Evolutionary conservation across 2,888 invertebrate genomes (phyloP).

Genomic region (Caenorhabditis sp.): DNA sequence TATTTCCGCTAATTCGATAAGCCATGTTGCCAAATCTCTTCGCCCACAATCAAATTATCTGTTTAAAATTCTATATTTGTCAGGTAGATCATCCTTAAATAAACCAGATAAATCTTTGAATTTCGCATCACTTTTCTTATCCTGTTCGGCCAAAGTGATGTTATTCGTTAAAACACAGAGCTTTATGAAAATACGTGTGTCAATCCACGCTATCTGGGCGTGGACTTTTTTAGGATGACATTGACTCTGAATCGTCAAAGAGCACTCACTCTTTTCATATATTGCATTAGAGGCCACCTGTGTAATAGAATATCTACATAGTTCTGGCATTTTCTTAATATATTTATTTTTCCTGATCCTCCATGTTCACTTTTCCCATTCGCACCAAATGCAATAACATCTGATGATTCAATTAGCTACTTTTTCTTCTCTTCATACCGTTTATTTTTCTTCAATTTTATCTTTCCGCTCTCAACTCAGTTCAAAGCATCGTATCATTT

Average conservation of each 20-base stretch:
- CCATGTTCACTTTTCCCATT: constrained; percentile 4
- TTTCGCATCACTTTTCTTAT: constrained; percentile 53
- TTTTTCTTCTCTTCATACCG: constrained; percentile 17
- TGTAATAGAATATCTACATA: constrained; percentile 34
- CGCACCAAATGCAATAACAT: constrained; percentile 31
- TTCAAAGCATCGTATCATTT: not conserved
- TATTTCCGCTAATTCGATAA: constrained; percentile 55
- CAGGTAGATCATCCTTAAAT: constrained; percentile 62
- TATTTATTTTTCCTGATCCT: not conserved
- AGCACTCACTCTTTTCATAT: constrained; percentile 1
- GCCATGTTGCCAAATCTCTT: constrained; percentile 62
- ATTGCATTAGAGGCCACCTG: constrained; percentile 17
- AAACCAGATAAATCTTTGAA: constrained; percentile 55
- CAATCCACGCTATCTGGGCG: constrained; percentile 44
- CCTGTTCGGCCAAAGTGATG: constrained; percentile 16
- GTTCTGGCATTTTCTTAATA: constrained; percentile 15
- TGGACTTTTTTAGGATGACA: constrained; percentile 30
- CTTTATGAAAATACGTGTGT: constrained; percentile 40
- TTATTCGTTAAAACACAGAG: constrained; percentile 30
- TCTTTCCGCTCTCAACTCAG: not conserved
- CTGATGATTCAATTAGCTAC: constrained; percentile 48
- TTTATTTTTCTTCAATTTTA: not conserved
- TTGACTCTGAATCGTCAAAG: not conserved
- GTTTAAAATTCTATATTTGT: constrained; percentile 60
- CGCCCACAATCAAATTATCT: constrained; percentile 66